Conservation (phyloP, 2,113 vertebrate genomes). For the Sceloporus undulatus region DNA sequence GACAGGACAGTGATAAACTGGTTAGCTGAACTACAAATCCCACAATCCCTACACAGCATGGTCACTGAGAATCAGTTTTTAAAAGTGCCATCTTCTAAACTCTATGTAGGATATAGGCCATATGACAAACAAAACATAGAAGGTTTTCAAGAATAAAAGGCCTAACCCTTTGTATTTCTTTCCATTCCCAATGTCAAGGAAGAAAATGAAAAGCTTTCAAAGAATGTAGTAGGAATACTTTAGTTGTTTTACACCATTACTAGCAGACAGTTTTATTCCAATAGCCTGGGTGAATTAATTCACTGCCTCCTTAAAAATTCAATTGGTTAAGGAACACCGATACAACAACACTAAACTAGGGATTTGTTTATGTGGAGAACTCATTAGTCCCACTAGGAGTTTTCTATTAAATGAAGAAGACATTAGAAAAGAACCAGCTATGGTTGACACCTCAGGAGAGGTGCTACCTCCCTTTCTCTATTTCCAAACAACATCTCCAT, state of each 20-base stretch:
- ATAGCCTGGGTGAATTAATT: conserved; percentile 88
- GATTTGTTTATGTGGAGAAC: conserved; percentile 78
- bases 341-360: conserved; percentile 78
- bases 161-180: conserved; percentile 56
- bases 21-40: too few species aligned
- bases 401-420: conserved; percentile 29
- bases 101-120: neutral
- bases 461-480: neutral
- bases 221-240: conserved; percentile 70
- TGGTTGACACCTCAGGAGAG: neutral
- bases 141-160: neutral
- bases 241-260: conserved; percentile 85
- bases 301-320: conserved; percentile 77
- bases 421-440: neutral
- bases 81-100: too few species aligned
- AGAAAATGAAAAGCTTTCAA: conserved; percentile 80
- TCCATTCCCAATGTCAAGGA: conserved; percentile 71
- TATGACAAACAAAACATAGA: neutral
- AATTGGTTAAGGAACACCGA: conserved; percentile 81
- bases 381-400: conserved; percentile 67
- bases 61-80: too few species aligned
- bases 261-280: conserved; percentile 79
- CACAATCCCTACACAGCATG: too few species aligned
- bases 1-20: too few species aligned
- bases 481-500: neutral